A percentile compares a stretch with the other conserved stretches of the same genome.
phyloP scores from a whole-genome alignment of 2,888 invertebrate species.

The Crepidodera aurea region DNA sequence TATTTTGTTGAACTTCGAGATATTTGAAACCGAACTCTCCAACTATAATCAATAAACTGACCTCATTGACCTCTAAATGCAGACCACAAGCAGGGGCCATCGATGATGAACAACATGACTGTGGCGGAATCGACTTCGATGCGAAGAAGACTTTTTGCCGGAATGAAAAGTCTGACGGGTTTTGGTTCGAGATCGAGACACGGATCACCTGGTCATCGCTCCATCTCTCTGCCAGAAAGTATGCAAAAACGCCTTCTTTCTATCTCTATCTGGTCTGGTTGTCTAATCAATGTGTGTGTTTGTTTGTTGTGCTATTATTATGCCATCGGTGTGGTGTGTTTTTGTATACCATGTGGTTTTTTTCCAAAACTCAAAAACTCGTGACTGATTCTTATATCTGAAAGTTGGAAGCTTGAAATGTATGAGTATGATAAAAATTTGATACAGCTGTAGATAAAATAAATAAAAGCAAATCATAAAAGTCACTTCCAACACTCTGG shows the following conservation, averaged over 20 bases:
- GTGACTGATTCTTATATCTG: too few relatives aligned
- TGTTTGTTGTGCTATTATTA: constrained; percentile 13
- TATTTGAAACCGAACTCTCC: too few relatives aligned
- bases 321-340: not conserved
- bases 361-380: too few relatives aligned
- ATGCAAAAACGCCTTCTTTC: constrained; percentile 59
- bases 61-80: constrained; percentile 29
- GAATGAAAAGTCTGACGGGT: constrained; percentile 81
- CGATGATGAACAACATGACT: constrained; percentile 26
- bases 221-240: constrained; percentile 89
- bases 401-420: too few relatives aligned
- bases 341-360: constrained; percentile 1
- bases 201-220: constrained; percentile 79
- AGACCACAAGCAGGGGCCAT: constrained; percentile 32
- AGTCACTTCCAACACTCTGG: too few relatives aligned
- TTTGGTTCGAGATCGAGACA: constrained; percentile 75
- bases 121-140: constrained; percentile 68
- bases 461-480: too few relatives aligned
- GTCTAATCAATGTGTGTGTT: constrained; percentile 33
- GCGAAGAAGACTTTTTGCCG: constrained; percentile 80
- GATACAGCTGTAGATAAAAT: too few relatives aligned
- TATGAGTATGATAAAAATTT: too few relatives aligned
- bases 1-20: too few relatives aligned
- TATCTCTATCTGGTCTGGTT: constrained; percentile 26
- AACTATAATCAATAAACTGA: not conserved